These are phyloP conservation scores for Cervus canadensis DNA, from an alignment of 2,113 vertebrate species.

Conservation along the genomic window DNA sequence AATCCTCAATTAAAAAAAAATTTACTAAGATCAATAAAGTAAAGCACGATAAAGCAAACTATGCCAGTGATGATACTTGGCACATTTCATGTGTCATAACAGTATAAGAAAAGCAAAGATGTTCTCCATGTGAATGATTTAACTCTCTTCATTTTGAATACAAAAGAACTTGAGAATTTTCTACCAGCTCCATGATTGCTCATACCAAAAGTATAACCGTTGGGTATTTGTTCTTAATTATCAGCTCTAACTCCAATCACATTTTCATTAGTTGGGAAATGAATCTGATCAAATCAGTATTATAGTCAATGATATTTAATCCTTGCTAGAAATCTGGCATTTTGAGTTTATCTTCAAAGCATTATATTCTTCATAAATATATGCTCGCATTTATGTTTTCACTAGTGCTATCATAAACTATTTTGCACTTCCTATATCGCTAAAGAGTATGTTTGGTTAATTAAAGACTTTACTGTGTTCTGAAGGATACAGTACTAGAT, in stretches of 20 bases:
- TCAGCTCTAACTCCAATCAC: background rate
- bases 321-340: background rate
- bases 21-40: background rate
- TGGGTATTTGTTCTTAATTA: constrained; percentile 46
- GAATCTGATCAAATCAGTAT: constrained; percentile 13
- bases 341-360: constrained; percentile 53
- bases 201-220: background rate
- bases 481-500: background rate
- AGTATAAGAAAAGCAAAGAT: background rate
- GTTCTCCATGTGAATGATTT: constrained; percentile 10
- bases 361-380: background rate
- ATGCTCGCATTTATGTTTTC: constrained; percentile 33
- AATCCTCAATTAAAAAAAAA: background rate
- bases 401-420: background rate
- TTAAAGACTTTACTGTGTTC: constrained; percentile 58
- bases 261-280: constrained; percentile 59
- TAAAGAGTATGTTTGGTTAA: constrained; percentile 29
- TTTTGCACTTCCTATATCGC: background rate
- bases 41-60: background rate
- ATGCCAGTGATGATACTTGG: background rate
- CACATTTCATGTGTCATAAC: background rate
- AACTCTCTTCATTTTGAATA: background rate
- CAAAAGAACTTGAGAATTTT: background rate
- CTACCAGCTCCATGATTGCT: constrained; percentile 14
- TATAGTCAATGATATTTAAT: constrained; percentile 30